Evolutionary conservation across 2,113 vertebrate genomes (phyloP).

Genomic region (Numenius arquata): DNA sequence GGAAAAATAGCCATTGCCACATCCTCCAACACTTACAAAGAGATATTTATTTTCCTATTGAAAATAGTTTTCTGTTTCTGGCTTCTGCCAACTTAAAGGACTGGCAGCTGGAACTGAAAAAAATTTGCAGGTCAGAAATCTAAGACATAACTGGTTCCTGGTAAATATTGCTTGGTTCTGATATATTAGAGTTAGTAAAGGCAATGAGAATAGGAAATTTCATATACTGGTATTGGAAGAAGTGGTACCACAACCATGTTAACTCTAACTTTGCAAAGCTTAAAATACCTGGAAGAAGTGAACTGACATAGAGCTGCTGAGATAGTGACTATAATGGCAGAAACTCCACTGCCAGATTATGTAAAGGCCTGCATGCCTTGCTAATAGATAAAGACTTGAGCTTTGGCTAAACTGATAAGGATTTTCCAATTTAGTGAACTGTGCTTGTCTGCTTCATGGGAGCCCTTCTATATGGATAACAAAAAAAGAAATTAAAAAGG

Average conservation of each 20-base stretch:
- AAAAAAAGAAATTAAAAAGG: conserved; percentile 40
- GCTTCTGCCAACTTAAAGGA: background rate
- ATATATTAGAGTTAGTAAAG: background rate
- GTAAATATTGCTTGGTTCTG: background rate
- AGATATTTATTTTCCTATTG: background rate
- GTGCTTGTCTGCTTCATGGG: conserved; percentile 22
- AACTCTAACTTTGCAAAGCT: background rate
- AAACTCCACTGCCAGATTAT: background rate
- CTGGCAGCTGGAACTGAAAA: background rate
- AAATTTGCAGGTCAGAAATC: background rate
- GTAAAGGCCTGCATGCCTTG: background rate
- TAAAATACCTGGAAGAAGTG: background rate
- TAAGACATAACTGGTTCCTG: background rate
- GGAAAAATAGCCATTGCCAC: background rate
- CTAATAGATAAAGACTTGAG: conserved; percentile 7
- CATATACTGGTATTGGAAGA: background rate
- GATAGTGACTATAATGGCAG: background rate
- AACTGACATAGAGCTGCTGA: background rate
- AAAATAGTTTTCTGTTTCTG: background rate
- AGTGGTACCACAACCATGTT: background rate
- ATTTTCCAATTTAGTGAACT: conserved; percentile 59
- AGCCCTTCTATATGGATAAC: conserved; percentile 1
- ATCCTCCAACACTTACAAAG: background rate
- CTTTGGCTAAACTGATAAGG: conserved; percentile 58
- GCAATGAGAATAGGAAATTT: background rate